Evolutionary conservation across 2,888 invertebrate species (phyloP), one percentile per base, ranked within the genome.

Genomic region (Ellobium chinense): DNA sequence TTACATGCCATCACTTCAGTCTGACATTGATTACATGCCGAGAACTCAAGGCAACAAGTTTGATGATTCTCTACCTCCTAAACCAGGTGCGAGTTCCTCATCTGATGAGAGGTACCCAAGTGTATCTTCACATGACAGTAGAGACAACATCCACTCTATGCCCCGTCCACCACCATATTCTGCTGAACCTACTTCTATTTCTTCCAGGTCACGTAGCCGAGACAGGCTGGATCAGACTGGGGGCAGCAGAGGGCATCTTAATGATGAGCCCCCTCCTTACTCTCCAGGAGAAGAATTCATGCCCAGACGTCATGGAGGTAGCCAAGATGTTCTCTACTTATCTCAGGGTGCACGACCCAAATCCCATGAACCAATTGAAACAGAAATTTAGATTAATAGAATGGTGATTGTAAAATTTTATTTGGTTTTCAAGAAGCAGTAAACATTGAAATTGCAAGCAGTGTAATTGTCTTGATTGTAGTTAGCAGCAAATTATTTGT

Each of bases 311-410:
- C 72, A 21, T 63, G 54, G 65, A 34, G 72, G 73, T 7, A 63
- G 63, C 24, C 58, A 27, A 24, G 80, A 78, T 56, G 76, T 82
- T 9, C 56, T 84, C 24, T 81, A 84, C 68, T 27, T 84, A 63
- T n/a, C 34, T 54, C 58, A 78, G 21, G 46, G 80, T 21, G 65
- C 62, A n/a, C 56, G 63, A 24, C 46, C 68, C 60, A 63, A 70
- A 29, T 76, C 62, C 58, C 36, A 78, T 56, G 81, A 80, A 18
- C 37, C 83, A 31, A 69, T 85, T 29, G 85, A 85, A 68, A 85
- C 85, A 21, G 85, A 85, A 56, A 85, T 85, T 37, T 85, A 77
- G 68, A 12, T 21, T 29, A n/a, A 36, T 60, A 9, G 7, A 60
- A 60, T 60, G n/a, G 18, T 46, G 18, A 7, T 46, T 46, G 7